Conservation (phyloP, 2,797 vertebrate genomes). For the Notoglanidium macrostoma region DNA sequence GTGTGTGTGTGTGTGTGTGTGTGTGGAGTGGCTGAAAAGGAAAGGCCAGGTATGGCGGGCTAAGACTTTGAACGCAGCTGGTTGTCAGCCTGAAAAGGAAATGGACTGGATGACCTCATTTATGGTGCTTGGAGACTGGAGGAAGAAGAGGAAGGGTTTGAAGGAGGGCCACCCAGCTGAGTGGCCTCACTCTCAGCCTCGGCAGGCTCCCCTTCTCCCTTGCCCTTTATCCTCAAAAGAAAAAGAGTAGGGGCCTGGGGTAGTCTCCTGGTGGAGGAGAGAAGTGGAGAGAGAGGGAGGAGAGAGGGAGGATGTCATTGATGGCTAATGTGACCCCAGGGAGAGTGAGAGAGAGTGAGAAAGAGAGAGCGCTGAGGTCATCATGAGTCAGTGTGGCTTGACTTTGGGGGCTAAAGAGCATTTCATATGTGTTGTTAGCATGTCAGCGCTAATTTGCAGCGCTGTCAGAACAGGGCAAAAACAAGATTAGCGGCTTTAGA, state of each 20-base stretch:
- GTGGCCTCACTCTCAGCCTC: conserved; percentile 65
- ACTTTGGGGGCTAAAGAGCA: conserved; percentile 83
- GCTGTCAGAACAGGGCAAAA: conserved; percentile 83
- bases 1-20: conserved; percentile 10
- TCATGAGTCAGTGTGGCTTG: conserved; percentile 77
- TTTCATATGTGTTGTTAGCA: conserved; percentile 77
- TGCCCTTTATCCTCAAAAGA: conserved; percentile 77
- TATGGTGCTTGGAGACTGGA: conserved; percentile 69
- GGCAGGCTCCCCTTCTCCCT: conserved; percentile 66
- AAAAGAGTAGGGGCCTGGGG: conserved; percentile 52
- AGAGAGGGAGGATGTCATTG: conserved; percentile 78
- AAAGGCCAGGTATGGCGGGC: conserved; percentile 75
- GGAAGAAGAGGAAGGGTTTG: conserved; percentile 49
- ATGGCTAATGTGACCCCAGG: conserved; percentile 48
- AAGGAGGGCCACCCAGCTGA: conserved; percentile 63
- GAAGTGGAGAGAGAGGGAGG: conserved; percentile 55
- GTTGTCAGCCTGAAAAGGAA: conserved; percentile 66
- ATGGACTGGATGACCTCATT: conserved; percentile 75
- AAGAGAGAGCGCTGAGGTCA: conserved; percentile 75
- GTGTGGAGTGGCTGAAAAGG: conserved; percentile 40
- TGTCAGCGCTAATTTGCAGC: conserved; percentile 83
- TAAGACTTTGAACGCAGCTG: conserved; percentile 78
- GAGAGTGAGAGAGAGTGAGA: conserved; percentile 71
- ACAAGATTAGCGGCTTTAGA: conserved; percentile 84
- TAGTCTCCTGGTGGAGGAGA: conserved; percentile 53